Conservation (phyloP, 2,797 vertebrate genomes). For the Masticophis lateralis region DNA sequence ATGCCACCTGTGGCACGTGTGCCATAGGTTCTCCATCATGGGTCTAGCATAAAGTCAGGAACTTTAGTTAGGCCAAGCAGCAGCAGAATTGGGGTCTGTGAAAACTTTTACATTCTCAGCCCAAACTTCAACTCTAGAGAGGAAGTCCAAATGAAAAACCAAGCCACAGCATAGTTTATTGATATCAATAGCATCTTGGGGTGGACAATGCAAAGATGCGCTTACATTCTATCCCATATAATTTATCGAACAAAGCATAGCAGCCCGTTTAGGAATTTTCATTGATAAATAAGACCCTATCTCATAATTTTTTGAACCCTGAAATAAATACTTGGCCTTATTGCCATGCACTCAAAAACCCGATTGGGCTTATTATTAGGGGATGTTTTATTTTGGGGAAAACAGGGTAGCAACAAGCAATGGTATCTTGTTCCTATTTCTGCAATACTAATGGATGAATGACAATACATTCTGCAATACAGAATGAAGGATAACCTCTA, state of each 20-base stretch:
- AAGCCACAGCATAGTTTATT: neutral
- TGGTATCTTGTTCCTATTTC: conserved; percentile 3
- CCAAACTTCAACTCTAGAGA: neutral
- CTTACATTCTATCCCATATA: neutral
- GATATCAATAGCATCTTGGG: neutral
- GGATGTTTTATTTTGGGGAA: no score
- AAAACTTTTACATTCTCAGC: neutral
- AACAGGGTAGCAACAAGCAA: conserved; percentile 1
- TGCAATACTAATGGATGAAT: neutral
- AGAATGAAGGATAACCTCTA: conserved; percentile 24
- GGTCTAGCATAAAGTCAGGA: neutral
- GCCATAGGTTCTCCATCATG: no score
- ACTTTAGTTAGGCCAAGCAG: neutral
- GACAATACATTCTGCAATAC: neutral
- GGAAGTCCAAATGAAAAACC: neutral
- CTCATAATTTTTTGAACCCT: no score
- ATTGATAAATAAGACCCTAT: neutral
- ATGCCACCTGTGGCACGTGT: no score
- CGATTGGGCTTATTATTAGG: no score
- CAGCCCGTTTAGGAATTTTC: neutral
- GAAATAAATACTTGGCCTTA: no score
- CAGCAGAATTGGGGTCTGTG: neutral
- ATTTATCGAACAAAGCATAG: neutral
- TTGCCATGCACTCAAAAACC: no score
- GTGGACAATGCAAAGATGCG: neutral